A percentile compares a stretch with the other conserved stretches of the same genome.
These are phyloP conservation scores for Dilophus febrilis DNA, from an alignment of 2,888 invertebrate species.

Conservation along the genomic window DNA sequence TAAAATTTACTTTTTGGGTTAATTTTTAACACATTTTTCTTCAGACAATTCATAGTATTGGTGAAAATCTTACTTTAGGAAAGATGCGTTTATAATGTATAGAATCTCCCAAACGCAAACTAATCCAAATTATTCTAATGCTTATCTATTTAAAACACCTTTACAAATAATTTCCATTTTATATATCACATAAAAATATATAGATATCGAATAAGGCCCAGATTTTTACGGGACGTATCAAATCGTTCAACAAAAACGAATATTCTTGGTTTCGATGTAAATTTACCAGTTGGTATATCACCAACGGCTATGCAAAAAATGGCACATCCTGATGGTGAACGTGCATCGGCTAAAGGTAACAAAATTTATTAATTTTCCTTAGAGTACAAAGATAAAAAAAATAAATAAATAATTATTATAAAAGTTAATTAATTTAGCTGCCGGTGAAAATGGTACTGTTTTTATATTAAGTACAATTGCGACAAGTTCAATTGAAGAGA, in stretches of 20 bases:
- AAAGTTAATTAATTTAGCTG: conserved; percentile 38
- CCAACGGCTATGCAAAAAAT: conserved; percentile 84
- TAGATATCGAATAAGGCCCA: conserved; percentile 61
- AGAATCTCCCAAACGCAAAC: too few relatives aligned
- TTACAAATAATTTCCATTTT: background rate
- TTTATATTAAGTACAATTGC: conserved; percentile 74
- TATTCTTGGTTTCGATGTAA: conserved; percentile 44
- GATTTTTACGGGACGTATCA: conserved; percentile 57
- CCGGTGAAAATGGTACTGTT: conserved; percentile 54
- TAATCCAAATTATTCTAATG: too few relatives aligned
- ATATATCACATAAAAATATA: conserved; percentile 1
- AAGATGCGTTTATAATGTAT: conserved; percentile 1
- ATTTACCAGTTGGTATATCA: conserved; percentile 64
- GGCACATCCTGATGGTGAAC: conserved; percentile 80
- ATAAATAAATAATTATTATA: background rate
- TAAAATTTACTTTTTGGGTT: too few relatives aligned
- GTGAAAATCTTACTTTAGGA: too few relatives aligned
- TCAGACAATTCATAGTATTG: too few relatives aligned
- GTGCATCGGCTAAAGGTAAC: conserved; percentile 45
- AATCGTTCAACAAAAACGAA: conserved; percentile 41
- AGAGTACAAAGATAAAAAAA: background rate
- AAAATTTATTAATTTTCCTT: background rate
- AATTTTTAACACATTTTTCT: too few relatives aligned
- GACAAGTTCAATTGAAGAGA: conserved; percentile 76
- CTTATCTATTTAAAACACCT: background rate